phyloP scores from a whole-genome alignment of 2,888 invertebrate genomes.

The Apocheima hispidaria region DNA sequence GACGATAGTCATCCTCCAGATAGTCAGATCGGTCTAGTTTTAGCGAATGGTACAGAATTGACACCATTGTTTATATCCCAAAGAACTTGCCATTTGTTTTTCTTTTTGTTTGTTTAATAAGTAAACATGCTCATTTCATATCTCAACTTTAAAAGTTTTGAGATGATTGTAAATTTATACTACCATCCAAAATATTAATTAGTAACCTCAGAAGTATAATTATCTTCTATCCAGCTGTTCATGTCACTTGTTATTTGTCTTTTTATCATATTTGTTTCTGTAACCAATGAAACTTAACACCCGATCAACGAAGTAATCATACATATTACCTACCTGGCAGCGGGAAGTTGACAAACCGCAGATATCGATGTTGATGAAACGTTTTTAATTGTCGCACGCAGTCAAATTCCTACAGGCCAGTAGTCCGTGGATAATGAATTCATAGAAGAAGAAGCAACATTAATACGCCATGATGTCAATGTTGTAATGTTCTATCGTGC shows the following conservation, averaged over 20 bases:
- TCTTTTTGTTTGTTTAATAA: conserved; percentile 11
- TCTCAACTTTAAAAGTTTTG: not conserved
- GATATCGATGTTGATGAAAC: conserved; percentile 71
- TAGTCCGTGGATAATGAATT: conserved; percentile 68
- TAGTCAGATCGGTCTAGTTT: no score
- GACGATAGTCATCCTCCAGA: no score
- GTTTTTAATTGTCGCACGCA: conserved; percentile 68
- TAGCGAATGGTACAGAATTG: no score
- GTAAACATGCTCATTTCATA: not conserved
- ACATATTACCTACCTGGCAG: conserved; percentile 48
- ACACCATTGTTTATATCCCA: conserved; percentile 26
- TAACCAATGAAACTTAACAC: conserved; percentile 13
- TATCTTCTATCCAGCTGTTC: not conserved
- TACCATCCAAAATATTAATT: not conserved
- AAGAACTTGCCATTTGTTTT: conserved; percentile 25
- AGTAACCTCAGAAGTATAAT: not conserved
- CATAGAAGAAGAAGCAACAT: conserved; percentile 48
- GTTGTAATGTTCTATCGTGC: conserved; percentile 37
- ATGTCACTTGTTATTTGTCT: conserved; percentile 21
- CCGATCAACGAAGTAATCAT: conserved; percentile 13
- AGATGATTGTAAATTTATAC: not conserved
- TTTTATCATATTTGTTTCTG: not conserved
- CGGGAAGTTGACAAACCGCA: conserved; percentile 67
- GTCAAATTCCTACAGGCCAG: conserved; percentile 64
- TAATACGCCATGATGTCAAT: conserved; percentile 44